Percentiles rank a stretch among this genome's conserved stretches.
phyloP scores from a whole-genome alignment of 2,797 vertebrate genomes.

The Pteropus rufus region DNA sequence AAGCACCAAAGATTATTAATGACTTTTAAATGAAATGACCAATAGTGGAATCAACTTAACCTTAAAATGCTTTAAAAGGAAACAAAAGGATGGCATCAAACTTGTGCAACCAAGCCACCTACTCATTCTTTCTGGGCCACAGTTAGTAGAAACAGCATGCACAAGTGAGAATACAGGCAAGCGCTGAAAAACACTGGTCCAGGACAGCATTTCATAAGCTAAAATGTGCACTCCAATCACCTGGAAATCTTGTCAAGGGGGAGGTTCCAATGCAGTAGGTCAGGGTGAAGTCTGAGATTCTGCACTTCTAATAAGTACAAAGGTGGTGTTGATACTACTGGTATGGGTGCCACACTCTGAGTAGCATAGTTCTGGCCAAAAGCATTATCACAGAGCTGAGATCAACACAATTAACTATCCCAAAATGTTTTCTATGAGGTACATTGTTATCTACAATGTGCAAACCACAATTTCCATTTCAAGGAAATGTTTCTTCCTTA shows the following conservation, averaged over 20 bases:
- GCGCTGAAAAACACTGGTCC: background rate
- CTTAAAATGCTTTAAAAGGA: constrained; percentile 12
- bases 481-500: background rate
- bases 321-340: background rate
- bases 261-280: background rate
- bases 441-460: background rate
- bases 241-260: background rate
- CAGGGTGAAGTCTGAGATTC: background rate
- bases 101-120: background rate
- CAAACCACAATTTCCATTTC: background rate
- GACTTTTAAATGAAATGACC: background rate
- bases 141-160: background rate
- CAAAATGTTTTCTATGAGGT: background rate
- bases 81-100: background rate
- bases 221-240: background rate
- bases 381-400: background rate
- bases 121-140: background rate
- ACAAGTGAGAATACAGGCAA: background rate
- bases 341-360: background rate
- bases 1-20: background rate
- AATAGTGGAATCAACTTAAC: background rate
- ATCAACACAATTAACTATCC: background rate
- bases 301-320: background rate
- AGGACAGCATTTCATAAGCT: background rate
- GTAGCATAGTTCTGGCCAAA: background rate